These are phyloP conservation scores for Camponotus fellah DNA, from an alignment of 2,888 invertebrate genomes.

Conservation along the genomic window DNA sequence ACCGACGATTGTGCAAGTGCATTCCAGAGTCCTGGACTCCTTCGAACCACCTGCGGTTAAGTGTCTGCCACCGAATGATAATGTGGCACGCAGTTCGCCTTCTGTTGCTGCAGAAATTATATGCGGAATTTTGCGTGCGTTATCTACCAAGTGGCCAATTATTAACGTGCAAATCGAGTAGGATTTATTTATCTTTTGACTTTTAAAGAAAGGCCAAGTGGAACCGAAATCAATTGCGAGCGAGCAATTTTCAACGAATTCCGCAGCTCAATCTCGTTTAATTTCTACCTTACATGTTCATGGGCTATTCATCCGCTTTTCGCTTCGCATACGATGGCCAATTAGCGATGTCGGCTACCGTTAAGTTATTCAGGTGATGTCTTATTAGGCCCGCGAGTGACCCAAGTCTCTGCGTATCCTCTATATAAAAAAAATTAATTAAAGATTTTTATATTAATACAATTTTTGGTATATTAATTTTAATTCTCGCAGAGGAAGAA, in stretches of 20 bases:
- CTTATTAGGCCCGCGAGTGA: constrained; percentile 43
- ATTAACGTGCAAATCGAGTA: background rate
- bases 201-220: constrained; percentile 22
- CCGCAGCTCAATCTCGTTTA: constrained; percentile 38
- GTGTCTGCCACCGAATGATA: constrained; percentile 2
- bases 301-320: constrained; percentile 28
- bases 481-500: background rate
- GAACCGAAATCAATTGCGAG: constrained; percentile 18
- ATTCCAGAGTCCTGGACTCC: constrained; percentile 50
- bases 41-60: constrained; percentile 43
- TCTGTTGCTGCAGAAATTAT: background rate
- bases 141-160: background rate
- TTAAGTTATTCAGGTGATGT: constrained; percentile 63
- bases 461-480: constrained; percentile 24
- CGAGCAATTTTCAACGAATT: constrained; percentile 47
- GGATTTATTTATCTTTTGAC: background rate
- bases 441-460: background rate
- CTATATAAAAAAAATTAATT: background rate
- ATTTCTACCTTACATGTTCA: constrained; percentile 12
- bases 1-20: constrained; percentile 61
- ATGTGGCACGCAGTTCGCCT: background rate
- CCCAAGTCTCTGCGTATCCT: background rate
- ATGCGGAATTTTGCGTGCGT: background rate
- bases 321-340: constrained; percentile 15
- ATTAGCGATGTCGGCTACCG: constrained; percentile 58